Base-by-base conservation (phyloP, 2,888 invertebrate species). In the Ernsta delagoae region DNA sequence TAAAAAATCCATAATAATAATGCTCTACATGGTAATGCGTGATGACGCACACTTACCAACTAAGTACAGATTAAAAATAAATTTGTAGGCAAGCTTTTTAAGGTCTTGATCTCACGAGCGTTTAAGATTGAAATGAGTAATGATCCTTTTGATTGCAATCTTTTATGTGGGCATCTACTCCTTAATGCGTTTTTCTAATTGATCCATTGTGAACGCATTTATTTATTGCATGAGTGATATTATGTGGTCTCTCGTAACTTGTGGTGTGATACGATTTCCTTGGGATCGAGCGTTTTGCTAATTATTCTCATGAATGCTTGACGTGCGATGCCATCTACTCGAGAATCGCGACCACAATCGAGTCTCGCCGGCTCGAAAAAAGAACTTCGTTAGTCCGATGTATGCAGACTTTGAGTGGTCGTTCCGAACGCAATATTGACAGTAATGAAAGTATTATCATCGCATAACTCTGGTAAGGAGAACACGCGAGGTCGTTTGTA, bases 151-250 rank as follows among this genome's bases (percentile, higher is more conserved):
- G 67, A 67, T 67, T 62, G 67, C 67, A 39, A 68, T 68, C 68
- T 68, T 68, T 68, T 69, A 69, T 69, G 68, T 69, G 68, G 62
- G 62, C 56, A 69, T 59, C 68, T 59, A 69, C 68, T 67, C 54
- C 66, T 68, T 69, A 69, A 69, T 69, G 68, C 68, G 68, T 69
- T 69, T 63, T 69, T 69, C 68, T 69, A 59, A 69, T 69, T 69
- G 68, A 69, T 59, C 68, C 63, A 69, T 69, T 69, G 68, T 69
- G 57, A 50, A 48, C 24, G 62, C 65, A 54, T 67, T 67, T 65
- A 65, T 67, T 68, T 69, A 69, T 63, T 69, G 50, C 56, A 43
- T 39, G 54, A 45, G 36, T 12, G 12, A 57, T 57, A 69, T 69
- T 57, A 69, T 69, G 63, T 53, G 62, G 63, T 69, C 48, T 56